Evolutionary conservation across 2,113 vertebrate species (phyloP).

Genomic region (Passer domesticus): DNA sequence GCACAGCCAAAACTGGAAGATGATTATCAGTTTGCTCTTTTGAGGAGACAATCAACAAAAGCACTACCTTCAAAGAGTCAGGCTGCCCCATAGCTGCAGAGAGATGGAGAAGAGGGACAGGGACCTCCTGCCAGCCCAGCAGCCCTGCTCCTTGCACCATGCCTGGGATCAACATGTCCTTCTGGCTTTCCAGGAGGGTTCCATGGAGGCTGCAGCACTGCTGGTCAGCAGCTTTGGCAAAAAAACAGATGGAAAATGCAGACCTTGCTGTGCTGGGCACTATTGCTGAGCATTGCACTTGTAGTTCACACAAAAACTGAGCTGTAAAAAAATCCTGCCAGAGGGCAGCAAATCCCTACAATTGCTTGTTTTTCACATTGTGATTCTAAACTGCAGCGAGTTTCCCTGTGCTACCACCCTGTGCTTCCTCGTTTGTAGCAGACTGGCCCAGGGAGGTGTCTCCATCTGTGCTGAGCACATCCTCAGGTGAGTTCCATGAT

Average conservation of each 20-base stretch:
- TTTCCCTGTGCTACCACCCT: background rate
- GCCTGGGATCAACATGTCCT: background rate
- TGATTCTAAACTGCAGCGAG: background rate
- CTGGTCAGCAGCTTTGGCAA: background rate
- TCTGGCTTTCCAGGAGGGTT: background rate
- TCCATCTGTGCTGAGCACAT: background rate
- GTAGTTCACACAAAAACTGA: background rate
- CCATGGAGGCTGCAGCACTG: background rate
- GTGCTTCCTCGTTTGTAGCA: accelerated
- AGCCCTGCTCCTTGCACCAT: background rate
- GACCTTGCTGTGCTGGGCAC: background rate
- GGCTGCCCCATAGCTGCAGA: background rate
- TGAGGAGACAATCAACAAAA: background rate
- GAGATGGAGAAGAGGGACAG: background rate
- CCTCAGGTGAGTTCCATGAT: accelerated
- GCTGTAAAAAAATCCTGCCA: constrained; percentile 6
- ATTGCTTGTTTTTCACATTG: background rate
- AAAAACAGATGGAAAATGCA: background rate
- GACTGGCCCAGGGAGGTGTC: background rate
- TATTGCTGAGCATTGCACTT: background rate
- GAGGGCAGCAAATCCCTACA: constrained; percentile 52
- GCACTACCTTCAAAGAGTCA: background rate
- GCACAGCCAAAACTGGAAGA: background rate
- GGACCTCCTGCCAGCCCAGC: background rate
- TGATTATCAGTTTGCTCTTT: background rate